Conservation (phyloP, 2,888 invertebrate genomes). For the Sialis fuliginosa region DNA sequence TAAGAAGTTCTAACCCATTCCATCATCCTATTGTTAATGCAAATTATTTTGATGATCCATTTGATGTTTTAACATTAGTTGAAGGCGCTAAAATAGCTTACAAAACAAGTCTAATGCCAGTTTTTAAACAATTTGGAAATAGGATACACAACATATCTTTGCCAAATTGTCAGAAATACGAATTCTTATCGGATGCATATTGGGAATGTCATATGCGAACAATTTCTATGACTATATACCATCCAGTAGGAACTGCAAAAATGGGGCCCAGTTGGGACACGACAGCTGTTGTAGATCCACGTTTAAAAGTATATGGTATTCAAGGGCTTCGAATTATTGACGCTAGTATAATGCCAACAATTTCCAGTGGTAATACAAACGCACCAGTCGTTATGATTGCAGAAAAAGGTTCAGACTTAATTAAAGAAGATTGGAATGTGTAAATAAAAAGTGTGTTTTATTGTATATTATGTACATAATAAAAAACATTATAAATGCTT, state of each 20-base stretch:
- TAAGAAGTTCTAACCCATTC: constrained; percentile 68
- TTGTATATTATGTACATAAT: neutral
- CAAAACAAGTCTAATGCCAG: constrained; percentile 51
- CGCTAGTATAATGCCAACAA: constrained; percentile 77
- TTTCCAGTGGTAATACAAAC: constrained; percentile 78
- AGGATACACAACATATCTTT: constrained; percentile 54
- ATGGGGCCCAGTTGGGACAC: constrained; percentile 71
- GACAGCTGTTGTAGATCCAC: constrained; percentile 67
- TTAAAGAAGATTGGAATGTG: constrained; percentile 60
- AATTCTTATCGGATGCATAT: constrained; percentile 63
- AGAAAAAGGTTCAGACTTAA: constrained; percentile 73
- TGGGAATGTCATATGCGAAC: constrained; percentile 76
- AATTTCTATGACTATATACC: constrained; percentile 80
- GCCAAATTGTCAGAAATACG: constrained; percentile 57
- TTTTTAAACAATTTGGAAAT: constrained; percentile 67
- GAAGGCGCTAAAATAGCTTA: constrained; percentile 68
- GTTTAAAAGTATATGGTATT: constrained; percentile 59
- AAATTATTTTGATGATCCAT: constrained; percentile 73
- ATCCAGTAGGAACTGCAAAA: constrained; percentile 75
- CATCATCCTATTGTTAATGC: constrained; percentile 80
- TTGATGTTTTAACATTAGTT: constrained; percentile 61
- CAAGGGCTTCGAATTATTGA: constrained; percentile 66
- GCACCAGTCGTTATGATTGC: constrained; percentile 86
- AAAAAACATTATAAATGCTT: too few species aligned
- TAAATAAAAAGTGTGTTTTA: neutral